Percentiles rank a stretch among this genome's conserved stretches.
phyloP scores from a whole-genome alignment of 2,797 vertebrate genomes.

The Phyllotis vaccarum region DNA sequence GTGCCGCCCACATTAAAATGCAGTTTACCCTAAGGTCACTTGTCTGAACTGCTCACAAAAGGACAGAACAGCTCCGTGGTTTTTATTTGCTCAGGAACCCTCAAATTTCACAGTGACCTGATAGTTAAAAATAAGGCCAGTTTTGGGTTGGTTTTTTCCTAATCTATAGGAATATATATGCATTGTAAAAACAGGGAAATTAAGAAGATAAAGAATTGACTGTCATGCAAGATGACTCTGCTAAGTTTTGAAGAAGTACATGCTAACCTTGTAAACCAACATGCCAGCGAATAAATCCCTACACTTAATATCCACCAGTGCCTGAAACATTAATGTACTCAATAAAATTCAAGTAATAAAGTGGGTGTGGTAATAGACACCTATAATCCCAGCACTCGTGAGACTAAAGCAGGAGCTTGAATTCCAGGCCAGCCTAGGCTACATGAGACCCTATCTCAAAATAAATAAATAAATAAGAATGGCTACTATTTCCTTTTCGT shows the following conservation, averaged over 20 bases:
- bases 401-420: not conserved
- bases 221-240: not conserved
- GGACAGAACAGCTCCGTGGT: not conserved
- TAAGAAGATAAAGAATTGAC: conserved; percentile 17
- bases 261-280: not conserved
- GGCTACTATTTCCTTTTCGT: not conserved
- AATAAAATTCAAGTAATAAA: not conserved
- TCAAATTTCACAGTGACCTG: not conserved
- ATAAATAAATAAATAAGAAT: not conserved
- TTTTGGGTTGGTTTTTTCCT: not conserved
- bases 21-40: not conserved
- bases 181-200: not conserved
- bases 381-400: not conserved
- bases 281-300: not conserved
- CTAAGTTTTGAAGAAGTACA: conserved; percentile 37
- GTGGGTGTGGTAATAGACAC: not conserved
- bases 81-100: not conserved
- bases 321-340: not conserved
- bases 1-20: not conserved
- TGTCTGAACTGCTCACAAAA: not conserved
- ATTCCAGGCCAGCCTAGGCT: not conserved
- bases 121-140: not conserved
- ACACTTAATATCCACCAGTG: not conserved
- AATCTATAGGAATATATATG: not conserved
- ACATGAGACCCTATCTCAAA: not conserved